A percentile compares a stretch with the other conserved stretches of the same genome.
Evolutionary conservation across 1,140 invertebrate species (phyloP).

Genomic region (Drosophila arizonae): DNA sequence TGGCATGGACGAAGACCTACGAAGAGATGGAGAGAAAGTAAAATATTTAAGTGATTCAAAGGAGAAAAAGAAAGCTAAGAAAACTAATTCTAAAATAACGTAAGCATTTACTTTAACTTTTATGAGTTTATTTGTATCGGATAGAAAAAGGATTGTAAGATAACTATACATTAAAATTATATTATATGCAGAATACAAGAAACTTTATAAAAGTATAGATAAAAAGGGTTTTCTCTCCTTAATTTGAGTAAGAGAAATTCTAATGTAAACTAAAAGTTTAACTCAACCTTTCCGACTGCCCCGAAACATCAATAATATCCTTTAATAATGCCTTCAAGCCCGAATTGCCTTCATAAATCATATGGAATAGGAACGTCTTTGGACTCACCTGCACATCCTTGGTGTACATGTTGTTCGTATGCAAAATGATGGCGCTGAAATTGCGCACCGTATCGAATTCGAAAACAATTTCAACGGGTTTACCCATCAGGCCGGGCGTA

Average conservation of each 20-base stretch:
- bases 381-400: slow-evolving; percentile 87
- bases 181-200: too few relatives aligned
- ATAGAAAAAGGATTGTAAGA: too few relatives aligned
- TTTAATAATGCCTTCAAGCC: neutral
- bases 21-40: too few relatives aligned
- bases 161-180: too few relatives aligned
- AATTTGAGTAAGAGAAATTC: too few relatives aligned
- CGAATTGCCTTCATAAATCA: slow-evolving; percentile 18
- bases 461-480: slow-evolving; percentile 89
- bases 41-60: neutral
- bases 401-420: slow-evolving; percentile 89
- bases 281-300: neutral
- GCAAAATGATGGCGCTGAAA: slow-evolving; percentile 90
- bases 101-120: too few relatives aligned
- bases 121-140: too few relatives aligned
- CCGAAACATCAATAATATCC: neutral
- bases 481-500: slow-evolving; percentile 84
- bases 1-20: slow-evolving; percentile 87
- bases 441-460: slow-evolving; percentile 91
- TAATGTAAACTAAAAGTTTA: too few relatives aligned
- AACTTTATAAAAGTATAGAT: too few relatives aligned
- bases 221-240: too few relatives aligned
- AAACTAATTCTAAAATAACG: too few relatives aligned
- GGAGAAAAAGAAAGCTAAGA: neutral
- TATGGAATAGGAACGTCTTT: neutral